Evolutionary conservation across 2,797 vertebrate genomes (phyloP).

Genomic region (Rhynchonycteris naso): DNA sequence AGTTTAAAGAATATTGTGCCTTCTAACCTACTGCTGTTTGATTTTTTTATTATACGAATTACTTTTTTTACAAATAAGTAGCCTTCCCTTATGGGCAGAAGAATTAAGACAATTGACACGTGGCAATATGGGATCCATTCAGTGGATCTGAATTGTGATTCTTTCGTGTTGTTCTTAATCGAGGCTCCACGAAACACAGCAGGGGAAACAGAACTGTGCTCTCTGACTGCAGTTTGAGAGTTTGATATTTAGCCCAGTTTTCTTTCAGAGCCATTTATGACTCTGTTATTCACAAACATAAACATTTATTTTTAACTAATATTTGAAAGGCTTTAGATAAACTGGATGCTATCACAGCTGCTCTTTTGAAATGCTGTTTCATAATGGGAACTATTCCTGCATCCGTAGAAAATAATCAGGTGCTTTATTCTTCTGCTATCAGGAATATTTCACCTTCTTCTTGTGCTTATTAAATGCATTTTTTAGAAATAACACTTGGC

Average conservation of each 20-base stretch:
- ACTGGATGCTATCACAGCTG: constrained; percentile 49
- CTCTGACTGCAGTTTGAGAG: constrained; percentile 37
- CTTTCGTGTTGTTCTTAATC: constrained; percentile 37
- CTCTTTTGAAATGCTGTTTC: constrained; percentile 26
- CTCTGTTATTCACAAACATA: constrained; percentile 66
- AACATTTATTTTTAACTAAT: constrained; percentile 74
- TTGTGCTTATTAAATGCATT: background rate
- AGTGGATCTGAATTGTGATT: background rate
- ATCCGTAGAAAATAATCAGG: background rate
- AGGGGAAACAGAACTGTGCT: constrained; percentile 6
- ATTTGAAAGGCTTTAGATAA: constrained; percentile 57
- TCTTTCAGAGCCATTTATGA: constrained; percentile 58
- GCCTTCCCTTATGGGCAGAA: background rate
- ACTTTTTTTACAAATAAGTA: constrained; percentile 52
- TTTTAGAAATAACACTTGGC: background rate
- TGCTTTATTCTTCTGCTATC: constrained; percentile 23
- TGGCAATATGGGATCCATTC: background rate
- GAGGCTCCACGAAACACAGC: constrained; percentile 6
- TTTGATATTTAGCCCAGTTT: constrained; percentile 59
- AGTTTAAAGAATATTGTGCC: background rate
- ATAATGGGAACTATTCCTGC: constrained; percentile 25
- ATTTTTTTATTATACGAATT: constrained; percentile 30
- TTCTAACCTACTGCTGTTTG: background rate
- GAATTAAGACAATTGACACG: constrained; percentile 32
- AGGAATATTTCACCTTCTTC: background rate